Percentiles rank a stretch among this genome's conserved stretches.
Evolutionary conservation across 2,888 invertebrate genomes (phyloP).

Genomic region (Drosophila nigricruria): DNA sequence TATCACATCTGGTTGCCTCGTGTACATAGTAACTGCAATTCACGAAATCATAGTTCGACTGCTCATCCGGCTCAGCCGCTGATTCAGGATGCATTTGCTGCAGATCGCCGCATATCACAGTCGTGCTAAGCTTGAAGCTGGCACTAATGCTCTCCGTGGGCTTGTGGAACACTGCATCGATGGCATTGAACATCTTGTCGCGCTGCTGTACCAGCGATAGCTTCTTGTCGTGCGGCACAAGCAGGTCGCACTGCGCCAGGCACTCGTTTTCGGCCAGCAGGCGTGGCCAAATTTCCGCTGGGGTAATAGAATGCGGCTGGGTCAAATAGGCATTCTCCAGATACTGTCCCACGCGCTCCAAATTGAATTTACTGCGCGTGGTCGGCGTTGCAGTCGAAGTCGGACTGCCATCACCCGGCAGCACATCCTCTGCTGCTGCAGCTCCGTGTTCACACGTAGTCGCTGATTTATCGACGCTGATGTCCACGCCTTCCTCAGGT

Average conservation of each 20-base stretch:
- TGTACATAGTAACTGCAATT: slow-evolving; percentile 79
- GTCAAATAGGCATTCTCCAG: slow-evolving; percentile 91
- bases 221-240: slow-evolving; percentile 91
- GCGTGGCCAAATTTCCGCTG: slow-evolving; percentile 91
- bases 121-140: slow-evolving; percentile 87
- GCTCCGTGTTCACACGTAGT: neutral
- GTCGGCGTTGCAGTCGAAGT: slow-evolving; percentile 6
- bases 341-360: slow-evolving; percentile 97
- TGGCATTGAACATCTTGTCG: slow-evolving; percentile 88
- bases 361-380: slow-evolving; percentile 88
- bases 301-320: slow-evolving; percentile 87
- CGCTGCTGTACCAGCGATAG: slow-evolving; percentile 94
- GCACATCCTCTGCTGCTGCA: slow-evolving; percentile 11
- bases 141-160: slow-evolving; percentile 88
- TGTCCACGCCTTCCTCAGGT: slow-evolving; percentile 43
- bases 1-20: slow-evolving; percentile 72
- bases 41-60: slow-evolving; percentile 55
- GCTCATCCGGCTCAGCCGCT: slow-evolving; percentile 28
- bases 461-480: slow-evolving; percentile 71
- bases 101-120: slow-evolving; percentile 86
- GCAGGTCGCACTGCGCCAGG: slow-evolving; percentile 89
- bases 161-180: slow-evolving; percentile 89
- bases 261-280: slow-evolving; percentile 91
- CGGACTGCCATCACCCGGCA: slow-evolving; percentile 3
- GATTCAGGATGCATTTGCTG: slow-evolving; percentile 39